Evolutionary conservation across 2,888 invertebrate species (phyloP).

Genomic region (Parapristionchus giblindavisi): DNA sequence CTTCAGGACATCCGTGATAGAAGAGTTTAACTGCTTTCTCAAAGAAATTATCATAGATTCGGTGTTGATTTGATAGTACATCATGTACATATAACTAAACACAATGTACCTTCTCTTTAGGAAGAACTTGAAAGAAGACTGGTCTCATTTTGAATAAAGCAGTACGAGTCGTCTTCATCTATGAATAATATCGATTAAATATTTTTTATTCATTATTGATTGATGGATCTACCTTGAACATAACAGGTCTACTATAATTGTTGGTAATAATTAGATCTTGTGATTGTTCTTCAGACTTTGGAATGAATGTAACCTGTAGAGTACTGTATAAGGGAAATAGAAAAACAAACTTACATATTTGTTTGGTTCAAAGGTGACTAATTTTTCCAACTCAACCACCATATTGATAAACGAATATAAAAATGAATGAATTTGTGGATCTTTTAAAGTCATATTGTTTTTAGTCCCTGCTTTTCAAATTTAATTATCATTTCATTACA

Average conservation of each 20-base stretch:
- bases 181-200: background rate
- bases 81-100: background rate
- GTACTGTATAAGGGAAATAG: background rate
- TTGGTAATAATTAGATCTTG: conserved; percentile 30
- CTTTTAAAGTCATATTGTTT: no score
- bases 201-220: background rate
- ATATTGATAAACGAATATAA: no score
- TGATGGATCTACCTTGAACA: conserved; percentile 18
- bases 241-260: conserved; percentile 2
- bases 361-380: conserved; percentile 16
- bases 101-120: conserved; percentile 23
- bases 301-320: conserved; percentile 28
- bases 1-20: conserved; percentile 21
- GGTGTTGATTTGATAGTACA: background rate
- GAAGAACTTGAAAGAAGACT: conserved; percentile 15
- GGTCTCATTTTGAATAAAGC: conserved; percentile 32
- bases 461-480: no score
- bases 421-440: no score
- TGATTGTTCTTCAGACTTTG: conserved; percentile 13
- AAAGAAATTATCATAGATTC: conserved; percentile 4
- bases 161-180: conserved; percentile 37
- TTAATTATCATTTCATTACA: no score
- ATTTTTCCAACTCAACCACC: conserved; percentile 20
- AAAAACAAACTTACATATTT: conserved; percentile 19
- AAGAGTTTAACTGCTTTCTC: conserved; percentile 24